These are phyloP conservation scores for Mellilla xanthometata DNA, from an alignment of 2,888 invertebrate species.

Conservation along the genomic window DNA sequence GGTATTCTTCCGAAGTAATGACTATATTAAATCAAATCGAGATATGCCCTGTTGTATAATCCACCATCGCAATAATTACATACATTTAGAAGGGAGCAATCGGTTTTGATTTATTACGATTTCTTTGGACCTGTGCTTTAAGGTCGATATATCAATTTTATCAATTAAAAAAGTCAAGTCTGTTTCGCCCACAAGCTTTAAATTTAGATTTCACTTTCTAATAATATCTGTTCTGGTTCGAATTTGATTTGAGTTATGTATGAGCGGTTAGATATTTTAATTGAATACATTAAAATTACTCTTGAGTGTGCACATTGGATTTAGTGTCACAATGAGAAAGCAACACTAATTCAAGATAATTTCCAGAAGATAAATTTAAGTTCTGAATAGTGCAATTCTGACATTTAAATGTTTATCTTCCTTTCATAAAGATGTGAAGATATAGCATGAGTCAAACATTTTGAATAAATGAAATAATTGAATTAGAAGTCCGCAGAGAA, in stretches of 20 bases:
- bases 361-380: no score
- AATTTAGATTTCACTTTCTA: constrained; percentile 15
- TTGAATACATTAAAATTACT: no score
- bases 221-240: not conserved
- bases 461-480: constrained; percentile 51
- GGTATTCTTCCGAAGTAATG: constrained; percentile 13
- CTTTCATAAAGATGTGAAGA: not conserved
- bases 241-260: no score
- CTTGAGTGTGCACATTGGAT: no score
- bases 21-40: constrained; percentile 23
- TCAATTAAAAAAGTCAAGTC: constrained; percentile 1
- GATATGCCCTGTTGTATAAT: constrained; percentile 12
- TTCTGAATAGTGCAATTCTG: not conserved
- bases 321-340: no score
- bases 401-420: constrained; percentile 6
- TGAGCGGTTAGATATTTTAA: no score
- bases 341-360: no score
- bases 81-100: constrained; percentile 11
- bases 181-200: constrained; percentile 3
- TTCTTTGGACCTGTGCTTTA: not conserved
- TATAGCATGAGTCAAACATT: constrained; percentile 28
- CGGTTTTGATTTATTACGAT: constrained; percentile 15
- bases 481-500: constrained; percentile 54
- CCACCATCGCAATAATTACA: constrained; percentile 17
- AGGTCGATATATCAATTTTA: constrained; percentile 1